Percentiles rank a stretch among this genome's conserved stretches.
Conservation (phyloP, 2,888 invertebrate genomes). For the Hirudinaria manillensis region DNA sequence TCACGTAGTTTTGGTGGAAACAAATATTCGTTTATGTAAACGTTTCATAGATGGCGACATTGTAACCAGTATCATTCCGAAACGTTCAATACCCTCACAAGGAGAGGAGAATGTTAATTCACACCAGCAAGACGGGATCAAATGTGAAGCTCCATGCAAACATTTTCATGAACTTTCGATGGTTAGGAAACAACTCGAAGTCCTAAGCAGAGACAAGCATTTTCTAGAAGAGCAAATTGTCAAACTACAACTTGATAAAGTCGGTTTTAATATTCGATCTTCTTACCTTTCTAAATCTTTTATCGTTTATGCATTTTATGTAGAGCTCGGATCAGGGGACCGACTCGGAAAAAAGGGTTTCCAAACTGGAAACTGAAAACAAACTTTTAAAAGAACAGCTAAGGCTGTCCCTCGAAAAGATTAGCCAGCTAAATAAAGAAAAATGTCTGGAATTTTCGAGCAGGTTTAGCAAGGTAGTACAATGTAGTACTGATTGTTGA, state of each 20-base stretch:
- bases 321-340: too few relatives aligned
- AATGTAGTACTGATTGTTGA: too few relatives aligned
- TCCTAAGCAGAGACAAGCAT: constrained; percentile 6
- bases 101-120: too few relatives aligned
- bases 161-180: constrained; percentile 23
- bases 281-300: neutral
- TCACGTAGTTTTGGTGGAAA: too few relatives aligned
- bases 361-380: constrained; percentile 31
- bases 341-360: constrained; percentile 24
- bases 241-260: neutral
- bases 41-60: neutral
- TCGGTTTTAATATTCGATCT: neutral
- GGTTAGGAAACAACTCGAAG: constrained; percentile 20
- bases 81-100: constrained; percentile 6
- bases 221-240: constrained; percentile 13
- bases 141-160: constrained; percentile 22
- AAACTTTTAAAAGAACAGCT: constrained; percentile 23
- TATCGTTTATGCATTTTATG: too few relatives aligned
- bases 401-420: constrained; percentile 11
- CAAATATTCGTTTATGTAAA: too few relatives aligned
- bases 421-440: constrained; percentile 20
- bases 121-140: neutral
- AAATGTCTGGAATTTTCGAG: constrained; percentile 8
- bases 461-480: neutral
- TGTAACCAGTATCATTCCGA: neutral